phyloP scores from a whole-genome alignment of 1,140 invertebrate genomes.

The Drosophila busckii region DNA sequence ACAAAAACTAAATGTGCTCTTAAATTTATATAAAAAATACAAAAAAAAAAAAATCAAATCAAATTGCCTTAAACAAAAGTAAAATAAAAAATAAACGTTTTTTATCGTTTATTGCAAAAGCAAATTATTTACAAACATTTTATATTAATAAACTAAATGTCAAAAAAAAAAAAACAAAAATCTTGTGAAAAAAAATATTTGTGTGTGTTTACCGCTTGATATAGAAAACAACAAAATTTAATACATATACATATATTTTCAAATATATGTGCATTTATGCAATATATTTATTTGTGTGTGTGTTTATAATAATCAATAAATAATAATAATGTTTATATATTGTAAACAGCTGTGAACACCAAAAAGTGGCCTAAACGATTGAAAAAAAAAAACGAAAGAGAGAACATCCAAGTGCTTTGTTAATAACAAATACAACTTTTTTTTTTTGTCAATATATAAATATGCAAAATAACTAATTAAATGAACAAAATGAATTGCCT shows the following conservation, averaged over 20 bases:
- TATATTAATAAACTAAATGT: constrained; percentile 11
- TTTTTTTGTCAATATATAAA: constrained; percentile 10
- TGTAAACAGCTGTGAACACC: constrained; percentile 67
- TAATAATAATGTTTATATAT: constrained; percentile 7
- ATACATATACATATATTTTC: constrained; percentile 36
- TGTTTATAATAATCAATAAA: constrained; percentile 3
- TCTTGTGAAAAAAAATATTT: constrained; percentile 41
- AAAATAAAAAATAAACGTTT: no score
- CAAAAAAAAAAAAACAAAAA: constrained; percentile 12
- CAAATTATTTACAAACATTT: no score
- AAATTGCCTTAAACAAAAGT: background rate
- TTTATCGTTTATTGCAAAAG: no score
- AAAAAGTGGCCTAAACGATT: constrained; percentile 74
- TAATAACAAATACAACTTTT: constrained; percentile 11
- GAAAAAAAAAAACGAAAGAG: constrained; percentile 24
- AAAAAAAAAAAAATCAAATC: constrained; percentile 1
- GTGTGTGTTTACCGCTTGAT: constrained; percentile 66
- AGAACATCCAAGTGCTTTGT: constrained; percentile 34
- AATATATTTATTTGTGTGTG: constrained; percentile 19
- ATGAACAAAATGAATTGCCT: constrained; percentile 46
- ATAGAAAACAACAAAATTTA: constrained; percentile 37
- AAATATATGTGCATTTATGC: constrained; percentile 39
- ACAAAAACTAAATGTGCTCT: constrained; percentile 42
- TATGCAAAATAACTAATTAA: constrained; percentile 14
- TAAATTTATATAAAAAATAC: constrained; percentile 15